Conservation (phyloP, 2,113 vertebrate genomes). For the Crotalus viridis region DNA sequence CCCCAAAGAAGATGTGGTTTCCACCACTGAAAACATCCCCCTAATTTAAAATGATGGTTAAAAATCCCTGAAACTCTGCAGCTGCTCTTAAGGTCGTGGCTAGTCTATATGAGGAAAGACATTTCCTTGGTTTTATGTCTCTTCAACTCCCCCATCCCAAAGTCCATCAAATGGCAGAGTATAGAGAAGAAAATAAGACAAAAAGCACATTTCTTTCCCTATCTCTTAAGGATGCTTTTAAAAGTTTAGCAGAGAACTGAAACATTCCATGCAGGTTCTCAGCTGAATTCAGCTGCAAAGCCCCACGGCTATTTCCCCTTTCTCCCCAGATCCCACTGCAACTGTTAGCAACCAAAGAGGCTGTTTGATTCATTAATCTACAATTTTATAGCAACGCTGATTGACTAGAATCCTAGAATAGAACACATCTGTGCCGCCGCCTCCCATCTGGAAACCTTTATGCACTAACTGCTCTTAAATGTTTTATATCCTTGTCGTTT, state of each 20-base stretch:
- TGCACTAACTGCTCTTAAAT: conserved; percentile 35
- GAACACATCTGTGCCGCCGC: conserved; percentile 22
- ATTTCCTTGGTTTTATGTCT: neutral
- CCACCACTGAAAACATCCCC: neutral
- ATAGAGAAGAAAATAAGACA: neutral
- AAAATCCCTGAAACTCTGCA: neutral
- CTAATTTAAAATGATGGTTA: neutral
- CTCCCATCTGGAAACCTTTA: conserved; percentile 38
- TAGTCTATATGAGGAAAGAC: neutral
- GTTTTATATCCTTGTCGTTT: conserved; percentile 21
- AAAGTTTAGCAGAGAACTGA: neutral
- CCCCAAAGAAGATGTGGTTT: neutral
- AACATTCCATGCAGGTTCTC: neutral
- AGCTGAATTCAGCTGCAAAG: neutral
- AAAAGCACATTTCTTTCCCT: neutral
- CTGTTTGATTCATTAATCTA: conserved; percentile 38
- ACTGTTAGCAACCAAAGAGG: conserved; percentile 11
- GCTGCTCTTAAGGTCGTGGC: neutral
- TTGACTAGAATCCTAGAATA: conserved; percentile 29
- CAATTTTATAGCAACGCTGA: conserved; percentile 24
- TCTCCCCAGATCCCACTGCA: neutral
- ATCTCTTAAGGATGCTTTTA: neutral
- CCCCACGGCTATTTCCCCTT: neutral
- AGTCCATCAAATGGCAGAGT: neutral
- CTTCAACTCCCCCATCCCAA: neutral